phyloP scores from a whole-genome alignment of 1,140 invertebrate genomes.

The Amphibalanus amphitrite region DNA sequence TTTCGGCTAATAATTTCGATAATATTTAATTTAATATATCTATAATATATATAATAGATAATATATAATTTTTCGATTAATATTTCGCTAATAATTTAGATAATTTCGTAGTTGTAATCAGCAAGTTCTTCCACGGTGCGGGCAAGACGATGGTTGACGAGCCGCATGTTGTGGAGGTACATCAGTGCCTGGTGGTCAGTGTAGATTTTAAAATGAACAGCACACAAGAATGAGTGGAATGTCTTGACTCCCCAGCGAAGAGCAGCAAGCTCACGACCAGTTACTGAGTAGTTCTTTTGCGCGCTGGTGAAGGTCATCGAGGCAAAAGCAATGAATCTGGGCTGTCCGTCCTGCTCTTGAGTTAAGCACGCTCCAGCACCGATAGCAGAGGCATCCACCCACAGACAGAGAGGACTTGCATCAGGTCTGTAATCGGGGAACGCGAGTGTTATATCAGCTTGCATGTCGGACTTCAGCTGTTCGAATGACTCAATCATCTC shows the following conservation, averaged over 20 bases:
- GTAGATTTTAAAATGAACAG: neutral
- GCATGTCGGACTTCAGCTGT: neutral
- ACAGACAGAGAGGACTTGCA: neutral
- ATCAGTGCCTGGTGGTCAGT: slow-evolving; percentile 7
- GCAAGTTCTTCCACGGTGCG: slow-evolving; percentile 26
- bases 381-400: slow-evolving; percentile 5
- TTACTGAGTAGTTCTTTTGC: slow-evolving; percentile 5
- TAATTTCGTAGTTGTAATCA: slow-evolving; percentile 23
- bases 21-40: too few relatives aligned
- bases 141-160: neutral
- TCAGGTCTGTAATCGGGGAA: slow-evolving; percentile 2
- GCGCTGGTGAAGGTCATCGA: too few relatives aligned
- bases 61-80: too few relatives aligned
- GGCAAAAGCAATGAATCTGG: slow-evolving; percentile 2
- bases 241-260: slow-evolving; percentile 29
- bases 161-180: slow-evolving; percentile 8
- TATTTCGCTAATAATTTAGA: too few relatives aligned
- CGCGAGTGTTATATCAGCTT: neutral
- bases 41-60: too few relatives aligned
- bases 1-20: too few relatives aligned
- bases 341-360: neutral
- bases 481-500: too few relatives aligned
- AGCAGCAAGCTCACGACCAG: slow-evolving; percentile 2
- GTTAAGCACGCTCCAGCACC: slow-evolving; percentile 6
- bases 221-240: neutral